Evolutionary conservation across 1,140 invertebrate genomes (phyloP).

Genomic region (Lerema accius): DNA sequence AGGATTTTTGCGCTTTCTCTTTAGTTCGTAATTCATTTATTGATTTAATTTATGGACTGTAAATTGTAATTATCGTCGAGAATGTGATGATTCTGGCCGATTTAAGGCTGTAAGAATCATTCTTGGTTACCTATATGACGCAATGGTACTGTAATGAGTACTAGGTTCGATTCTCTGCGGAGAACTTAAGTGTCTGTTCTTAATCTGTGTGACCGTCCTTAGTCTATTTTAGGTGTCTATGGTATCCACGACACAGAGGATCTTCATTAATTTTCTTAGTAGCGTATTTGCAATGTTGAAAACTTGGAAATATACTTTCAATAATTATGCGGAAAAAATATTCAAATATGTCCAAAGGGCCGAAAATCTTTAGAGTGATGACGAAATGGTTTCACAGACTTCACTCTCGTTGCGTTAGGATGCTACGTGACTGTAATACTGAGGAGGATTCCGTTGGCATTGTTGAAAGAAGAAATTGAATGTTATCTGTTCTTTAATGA

Average conservation of each 20-base stretch:
- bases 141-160: too few species aligned
- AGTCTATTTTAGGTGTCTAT: too few species aligned
- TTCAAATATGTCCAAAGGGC: background rate
- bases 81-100: too few species aligned
- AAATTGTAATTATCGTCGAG: too few species aligned
- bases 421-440: background rate
- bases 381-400: background rate
- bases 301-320: too few species aligned
- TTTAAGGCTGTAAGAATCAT: too few species aligned
- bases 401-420: background rate
- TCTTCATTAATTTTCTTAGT: too few species aligned
- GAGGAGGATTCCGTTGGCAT: background rate
- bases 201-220: too few species aligned
- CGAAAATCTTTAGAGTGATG: background rate
- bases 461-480: background rate
- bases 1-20: background rate
- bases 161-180: too few species aligned
- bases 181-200: too few species aligned
- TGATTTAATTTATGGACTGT: slow-evolving; percentile 11
- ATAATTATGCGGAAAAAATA: background rate
- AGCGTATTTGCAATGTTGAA: slow-evolving; percentile 17
- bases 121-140: too few species aligned
- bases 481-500: background rate
- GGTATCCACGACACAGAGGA: too few species aligned
- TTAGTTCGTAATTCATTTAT: background rate